Evolutionary conservation across 92 coral and sea anemone genomes (phyloP), one percentile per base, ranked within the genome.

Genomic region (Paramuricea clavata): DNA sequence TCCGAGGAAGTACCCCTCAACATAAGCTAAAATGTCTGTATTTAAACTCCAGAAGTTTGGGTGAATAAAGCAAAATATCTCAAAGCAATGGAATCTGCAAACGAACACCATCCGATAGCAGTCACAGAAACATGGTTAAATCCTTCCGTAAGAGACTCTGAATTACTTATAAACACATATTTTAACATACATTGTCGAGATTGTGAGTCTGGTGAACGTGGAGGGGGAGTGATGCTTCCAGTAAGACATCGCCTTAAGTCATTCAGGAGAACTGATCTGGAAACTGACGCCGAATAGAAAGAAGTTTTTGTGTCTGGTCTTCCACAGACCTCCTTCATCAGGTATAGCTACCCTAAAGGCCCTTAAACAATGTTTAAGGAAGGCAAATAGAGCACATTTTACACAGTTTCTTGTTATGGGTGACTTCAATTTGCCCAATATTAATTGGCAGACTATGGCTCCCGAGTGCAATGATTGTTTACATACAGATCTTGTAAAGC

Each of bases 251-350:
- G 61, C 30, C 69, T 85, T 28, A 32, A 65, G 57, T 25, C 70
- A 65, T 49, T 28, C 85, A 86, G 90, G 41, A 64, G 85, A 78
- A 21, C 77, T 21, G 85, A 86, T 47, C 57, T 86, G 8, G 72
- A 86, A 86, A 86, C 90, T 21, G 85, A 89, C 61, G 85, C 88
- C 36, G 92, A 89, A 89, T 81, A 87, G 85, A 19, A 36, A 86
- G 26, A 76, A 68, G 36, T 25, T 83, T 6, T 34, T 88, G 52
- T 86, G 85, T 76, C 71, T 82, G 42, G 88, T 84, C 12, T 89
- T 83, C 69, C 83, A 89, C 56, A 89, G 92, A 83, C 92, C 92
- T 17, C 92, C 89, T 30, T 83, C 81, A 17, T 23, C 89, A 2
- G 85, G 72, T 50, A 34, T 43, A 13, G 13, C 89, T n/a, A 47